Evolutionary conservation across 2,113 vertebrate species (phyloP), one percentile per base, ranked within the genome.

Genomic region (Tychaedon coryphoeus): DNA sequence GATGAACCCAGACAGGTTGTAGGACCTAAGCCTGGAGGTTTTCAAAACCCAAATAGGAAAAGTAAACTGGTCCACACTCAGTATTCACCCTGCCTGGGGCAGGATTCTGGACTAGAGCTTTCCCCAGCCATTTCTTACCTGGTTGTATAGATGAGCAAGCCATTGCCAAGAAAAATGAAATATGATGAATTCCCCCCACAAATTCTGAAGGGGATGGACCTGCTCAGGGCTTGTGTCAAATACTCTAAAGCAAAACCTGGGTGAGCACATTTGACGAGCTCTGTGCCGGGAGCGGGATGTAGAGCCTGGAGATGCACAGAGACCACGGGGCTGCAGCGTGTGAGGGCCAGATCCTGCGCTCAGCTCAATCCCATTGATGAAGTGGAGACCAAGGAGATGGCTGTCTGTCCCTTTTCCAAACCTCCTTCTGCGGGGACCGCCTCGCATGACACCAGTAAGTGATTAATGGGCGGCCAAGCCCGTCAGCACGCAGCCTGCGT

Each of bases 251-350:
- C 16, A 34, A 74, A 58, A 67, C 18, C 29, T 10, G 29, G 9
- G 12, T 15, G 48, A 74, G 62, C 11, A 25, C 28, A 51, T 24
- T 53, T 23, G 20, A 74, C 4, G 1, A 29, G 8, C 26, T 40
- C 29, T 54, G 36, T 3, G 3, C 43, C 19, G 25, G 18, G 51
- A 73, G 71, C 0, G 0, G 24, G 75, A 71, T 0, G 1, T 7
- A 61, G 36, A 72, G 22, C 38, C 10, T 0, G 3, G 33, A 66
- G 45, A 28, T 0, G 0, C 62, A 56, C 6, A 12, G 34, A 58
- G 14, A 38, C 31, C 4, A 1, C 0, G 0, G 9, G 19, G 14
- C 45, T 69, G 45, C 51, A 58, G 31, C 0, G 2, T 12, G 16
- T 9, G 23, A 71, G 48, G 61, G 31, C 19, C 36, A 48, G 67